Base-by-base conservation (phyloP, 2,113 vertebrate genomes). In the Hippocampus comes region DNA sequence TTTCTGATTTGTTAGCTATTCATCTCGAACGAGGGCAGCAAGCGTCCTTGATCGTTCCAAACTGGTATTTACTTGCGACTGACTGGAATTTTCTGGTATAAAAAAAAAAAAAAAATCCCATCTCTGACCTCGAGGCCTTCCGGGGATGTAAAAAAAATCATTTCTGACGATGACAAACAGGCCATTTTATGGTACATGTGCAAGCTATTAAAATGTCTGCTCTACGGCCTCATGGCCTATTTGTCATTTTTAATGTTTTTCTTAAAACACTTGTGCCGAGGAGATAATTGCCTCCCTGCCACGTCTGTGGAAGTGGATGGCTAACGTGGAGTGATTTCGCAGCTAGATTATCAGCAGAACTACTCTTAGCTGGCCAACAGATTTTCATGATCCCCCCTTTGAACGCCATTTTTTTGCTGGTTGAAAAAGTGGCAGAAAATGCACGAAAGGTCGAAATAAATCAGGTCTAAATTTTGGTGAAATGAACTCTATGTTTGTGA, bases 231-330 rank as follows among this genome's bases (percentile, higher is more conserved):
- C 6, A 1, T 48, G 23, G 64, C 42, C 23, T 18, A 27, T 66
- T 66, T 48, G 21, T 48, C 64, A 49, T 66, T 66, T 48, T 27
- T 27, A 48, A 66, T 66, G 43, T 66, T 66, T 66, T 41, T 23
- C 12, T 48, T 66, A 27, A 66, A 48, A 66, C 43, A 66, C 48
- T 66, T 66, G 64, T 48, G 64, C 43, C n/a, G n/a, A 27, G 8
- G 21, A 48, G n/a, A 66, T 43, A 25, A 66, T 48, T 25, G 59
- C 59, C 34, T 61, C 27, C 18, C 59, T 8, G 27, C 25, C 30
- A 17, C 17, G 2, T 43, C 38, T 9, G 21, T 34, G 63, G 3
- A 59, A 59, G 53, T 60, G 17, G 15, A 38, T 30, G 57, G 25
- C 56, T 11, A 57, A 60, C 57, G 57, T 18, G 27, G 14, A 63